Evolutionary conservation across 2,888 invertebrate species (phyloP), one percentile per base, ranked within the genome.

Genomic region (Boloria euphrosyne): DNA sequence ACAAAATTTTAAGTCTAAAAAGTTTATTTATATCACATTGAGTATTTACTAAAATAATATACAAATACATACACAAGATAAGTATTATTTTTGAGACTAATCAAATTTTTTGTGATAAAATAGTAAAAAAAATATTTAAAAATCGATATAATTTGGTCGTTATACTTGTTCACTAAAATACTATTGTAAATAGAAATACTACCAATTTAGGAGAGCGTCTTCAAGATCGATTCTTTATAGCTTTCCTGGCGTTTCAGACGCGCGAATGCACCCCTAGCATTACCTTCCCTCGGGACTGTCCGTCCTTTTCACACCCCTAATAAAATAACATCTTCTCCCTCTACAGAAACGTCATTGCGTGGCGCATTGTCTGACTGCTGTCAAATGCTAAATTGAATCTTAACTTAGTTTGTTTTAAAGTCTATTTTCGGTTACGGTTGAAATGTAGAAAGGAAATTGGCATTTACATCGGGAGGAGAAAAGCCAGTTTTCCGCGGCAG

Each of bases 401-500:
- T 78, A 72, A 5, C 0, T 54, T 18, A 7, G 10, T 64, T 52
- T 0, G 22, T 0, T 2, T 22, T 82, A 84, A 76, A 77, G 80
- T 80, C 69, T 70, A 74, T 76, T 77, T 78, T 82, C 17, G 71
- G 68, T 75, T 70, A 74, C 53, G 38, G 18, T 53, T 31, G 1
- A 27, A 44, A 17, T 47, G 80, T 81, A 75, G 86, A 87, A 89
- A 85, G 90, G 86, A 91, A 91, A 90, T 90, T 90, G 90, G 89
- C 86, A 87, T 90, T 90, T 90, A 90, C 85, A 85, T 80, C 86
- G 80, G 82, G 84, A 87, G 89, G 80, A 84, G 91, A 90, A 89
- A 90, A 91, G 90, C 85, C 80, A 89, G 89, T 90, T 90, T 91
- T 85, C 90, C 87, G 79, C 86, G 82, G 89, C 91, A 90, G 80